Conservation (phyloP, 2,888 invertebrate species). For the Drosophila pseudotalamancana region DNA sequence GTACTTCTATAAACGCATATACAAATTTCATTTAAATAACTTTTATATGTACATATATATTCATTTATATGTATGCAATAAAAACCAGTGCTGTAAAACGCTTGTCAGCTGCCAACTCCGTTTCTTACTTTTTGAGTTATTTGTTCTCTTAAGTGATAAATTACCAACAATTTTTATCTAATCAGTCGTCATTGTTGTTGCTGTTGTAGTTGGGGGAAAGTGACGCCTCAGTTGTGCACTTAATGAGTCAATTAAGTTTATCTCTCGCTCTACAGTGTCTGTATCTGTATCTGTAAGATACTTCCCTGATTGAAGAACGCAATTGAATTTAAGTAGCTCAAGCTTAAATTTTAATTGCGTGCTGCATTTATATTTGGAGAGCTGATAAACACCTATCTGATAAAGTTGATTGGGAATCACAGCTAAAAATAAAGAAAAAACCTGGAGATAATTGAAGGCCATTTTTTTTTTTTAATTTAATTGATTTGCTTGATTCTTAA, state of each 20-base stretch:
- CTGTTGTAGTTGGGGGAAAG: constrained; percentile 26
- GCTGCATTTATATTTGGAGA: background rate
- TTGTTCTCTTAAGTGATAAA: constrained; percentile 53
- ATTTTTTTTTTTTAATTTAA: background rate
- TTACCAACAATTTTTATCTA: constrained; percentile 64
- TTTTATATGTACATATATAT: constrained; percentile 2
- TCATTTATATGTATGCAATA: constrained; percentile 12
- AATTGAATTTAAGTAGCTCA: constrained; percentile 43
- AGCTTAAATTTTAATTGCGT: constrained; percentile 37
- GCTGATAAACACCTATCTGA: constrained; percentile 18
- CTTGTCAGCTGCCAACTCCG: background rate
- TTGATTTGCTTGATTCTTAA: background rate
- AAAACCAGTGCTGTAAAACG: constrained; percentile 14
- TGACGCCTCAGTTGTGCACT: constrained; percentile 45
- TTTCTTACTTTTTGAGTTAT: constrained; percentile 14
- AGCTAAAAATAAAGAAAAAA: background rate
- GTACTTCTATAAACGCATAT: no score
- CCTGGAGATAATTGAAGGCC: background rate
- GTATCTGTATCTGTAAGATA: background rate
- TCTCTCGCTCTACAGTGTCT: constrained; percentile 28
- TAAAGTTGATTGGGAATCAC: constrained; percentile 17
- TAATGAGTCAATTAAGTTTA: constrained; percentile 69
- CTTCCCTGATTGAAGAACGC: constrained; percentile 34
- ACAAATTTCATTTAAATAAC: background rate
- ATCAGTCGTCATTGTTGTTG: constrained; percentile 38